Base-by-base conservation (phyloP, 2,113 vertebrate genomes). In the Trogon melanurus region DNA sequence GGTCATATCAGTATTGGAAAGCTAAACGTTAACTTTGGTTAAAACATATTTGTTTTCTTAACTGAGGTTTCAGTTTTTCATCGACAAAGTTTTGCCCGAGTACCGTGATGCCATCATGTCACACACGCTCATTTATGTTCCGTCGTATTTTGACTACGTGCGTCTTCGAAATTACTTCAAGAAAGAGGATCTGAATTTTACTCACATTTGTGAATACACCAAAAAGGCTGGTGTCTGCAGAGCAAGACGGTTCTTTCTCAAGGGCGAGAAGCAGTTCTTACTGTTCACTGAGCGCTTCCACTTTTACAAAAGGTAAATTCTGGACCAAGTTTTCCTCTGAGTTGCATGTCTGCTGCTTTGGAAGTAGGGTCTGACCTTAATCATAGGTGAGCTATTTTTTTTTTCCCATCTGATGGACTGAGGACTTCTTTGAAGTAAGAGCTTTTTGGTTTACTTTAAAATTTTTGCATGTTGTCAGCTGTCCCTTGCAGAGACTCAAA, bases 221-320 rank as follows among this genome's bases (percentile, higher is more conserved):
- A 98, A 97, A 60, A 98, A 96, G 80, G 97, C 98, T 0, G 98
- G 96, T 5, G 95, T 99, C 89, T 99, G 98, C 88, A 98, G 98
- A 67, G 98, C 99, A 8, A 97, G 99, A 12, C 98, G 99, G 47
- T 98, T 98, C 95, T 99, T 99, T 75, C 98, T 98, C 81, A 98
- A 98, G 65, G 99, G 99, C 66, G 98, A 99, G 48, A 99, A 97
- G 79, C 99, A 98, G 89, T 99, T 99, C 69, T 92, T 99, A 34
- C 97, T 99, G 38, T 98, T 99, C 96, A 99, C 99, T 0, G 99
- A 99, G 94, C 99, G 99, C 50, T 99, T 99, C 97, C 99, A 99
- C 97, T 99, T 99, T 91, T 99, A 99, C 94, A 99, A 99, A 97
- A 99, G 99, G 99, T 99, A 78, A 96, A 53, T 18, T 58, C 54